Evolutionary conservation across 1,140 invertebrate species (phyloP).

Genomic region (Caerostris darwini): DNA sequence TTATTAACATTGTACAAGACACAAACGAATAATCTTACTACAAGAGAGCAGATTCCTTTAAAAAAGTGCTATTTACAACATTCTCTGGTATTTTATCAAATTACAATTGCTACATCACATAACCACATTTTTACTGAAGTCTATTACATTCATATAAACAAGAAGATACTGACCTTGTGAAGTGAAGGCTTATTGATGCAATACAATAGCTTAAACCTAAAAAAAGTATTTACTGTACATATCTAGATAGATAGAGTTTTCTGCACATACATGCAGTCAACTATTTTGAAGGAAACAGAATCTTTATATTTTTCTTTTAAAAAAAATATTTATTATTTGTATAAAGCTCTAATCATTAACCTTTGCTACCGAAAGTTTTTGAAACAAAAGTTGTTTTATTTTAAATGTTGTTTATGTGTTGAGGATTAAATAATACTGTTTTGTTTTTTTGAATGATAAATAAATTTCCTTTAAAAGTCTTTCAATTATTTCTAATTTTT

Average conservation of each 20-base stretch:
- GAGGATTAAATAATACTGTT: no score
- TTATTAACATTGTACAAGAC: slow-evolving; percentile 68
- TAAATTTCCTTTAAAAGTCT: no score
- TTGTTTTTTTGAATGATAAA: no score
- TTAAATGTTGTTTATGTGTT: no score
- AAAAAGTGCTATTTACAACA: slow-evolving; percentile 72
- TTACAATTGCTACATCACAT: slow-evolving; percentile 56
- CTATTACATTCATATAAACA: slow-evolving; percentile 55
- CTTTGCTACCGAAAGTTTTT: no score
- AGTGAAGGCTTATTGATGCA: not conserved
- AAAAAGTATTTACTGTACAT: not conserved
- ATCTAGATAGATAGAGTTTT: not conserved
- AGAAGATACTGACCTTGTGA: slow-evolving; percentile 67
- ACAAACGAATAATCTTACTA: slow-evolving; percentile 37
- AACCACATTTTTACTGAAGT: slow-evolving; percentile 34
- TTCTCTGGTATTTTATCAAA: slow-evolving; percentile 34
- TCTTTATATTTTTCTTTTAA: not conserved
- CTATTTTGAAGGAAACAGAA: not conserved
- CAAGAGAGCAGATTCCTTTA: slow-evolving; percentile 42
- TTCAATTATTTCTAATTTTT: no score
- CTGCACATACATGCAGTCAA: not conserved
- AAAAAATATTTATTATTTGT: not conserved
- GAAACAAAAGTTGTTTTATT: no score
- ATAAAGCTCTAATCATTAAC: slow-evolving; percentile 7
- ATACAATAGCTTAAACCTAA: not conserved